These are phyloP conservation scores for Anguilla pacifica DNA, from an alignment of 2,797 vertebrate genomes.

Conservation along the genomic window DNA sequence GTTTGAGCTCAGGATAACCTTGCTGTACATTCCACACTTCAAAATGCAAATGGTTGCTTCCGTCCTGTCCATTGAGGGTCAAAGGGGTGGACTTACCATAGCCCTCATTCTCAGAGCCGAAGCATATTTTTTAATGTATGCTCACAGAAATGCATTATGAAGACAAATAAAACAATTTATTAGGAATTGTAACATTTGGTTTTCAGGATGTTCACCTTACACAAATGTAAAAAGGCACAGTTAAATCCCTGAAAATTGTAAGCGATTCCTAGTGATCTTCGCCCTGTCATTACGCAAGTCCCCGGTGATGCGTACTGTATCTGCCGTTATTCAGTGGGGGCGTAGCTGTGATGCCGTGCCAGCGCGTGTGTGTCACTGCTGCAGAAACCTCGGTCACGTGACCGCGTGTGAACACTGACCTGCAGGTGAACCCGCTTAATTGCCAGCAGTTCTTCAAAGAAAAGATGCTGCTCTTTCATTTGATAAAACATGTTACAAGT, in stretches of 20 bases:
- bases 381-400: background rate
- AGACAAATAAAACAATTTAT: background rate
- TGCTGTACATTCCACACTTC: too few species aligned
- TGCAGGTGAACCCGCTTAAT: background rate
- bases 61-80: too few species aligned
- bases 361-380: background rate
- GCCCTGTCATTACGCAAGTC: background rate
- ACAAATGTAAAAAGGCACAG: background rate
- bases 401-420: background rate
- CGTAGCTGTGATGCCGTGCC: background rate
- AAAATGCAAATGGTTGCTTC: too few species aligned
- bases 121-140: background rate
- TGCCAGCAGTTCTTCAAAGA: background rate
- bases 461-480: background rate
- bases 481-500: background rate
- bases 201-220: background rate
- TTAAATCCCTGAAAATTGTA: background rate
- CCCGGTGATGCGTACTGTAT: background rate
- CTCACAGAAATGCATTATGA: background rate
- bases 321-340: background rate
- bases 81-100: too few species aligned
- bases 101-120: too few species aligned
- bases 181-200: background rate
- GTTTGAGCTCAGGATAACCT: too few species aligned
- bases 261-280: background rate